Percentiles rank a stretch among this genome's conserved stretches.
Conservation (phyloP, 2,797 vertebrate species). For the Clarias fuscus region DNA sequence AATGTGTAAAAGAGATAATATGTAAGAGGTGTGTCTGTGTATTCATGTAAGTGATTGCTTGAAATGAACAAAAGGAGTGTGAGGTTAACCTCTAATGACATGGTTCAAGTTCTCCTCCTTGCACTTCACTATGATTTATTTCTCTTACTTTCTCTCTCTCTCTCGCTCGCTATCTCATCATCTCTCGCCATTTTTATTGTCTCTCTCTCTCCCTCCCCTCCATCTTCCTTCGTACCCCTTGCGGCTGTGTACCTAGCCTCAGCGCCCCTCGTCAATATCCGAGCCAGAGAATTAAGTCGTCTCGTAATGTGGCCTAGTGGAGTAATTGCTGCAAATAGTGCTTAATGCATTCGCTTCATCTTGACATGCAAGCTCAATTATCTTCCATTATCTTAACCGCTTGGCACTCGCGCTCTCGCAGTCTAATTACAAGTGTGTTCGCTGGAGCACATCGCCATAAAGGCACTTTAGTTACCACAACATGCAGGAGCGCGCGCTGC, state of each 20-base stretch:
- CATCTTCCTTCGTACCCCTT: neutral
- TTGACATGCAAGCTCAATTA: slow-evolving; percentile 28
- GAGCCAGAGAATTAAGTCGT: slow-evolving; percentile 19
- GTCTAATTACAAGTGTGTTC: slow-evolving; percentile 14
- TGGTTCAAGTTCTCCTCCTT: slow-evolving; percentile 57
- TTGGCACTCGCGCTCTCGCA: slow-evolving; percentile 2
- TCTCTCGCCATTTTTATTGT: neutral
- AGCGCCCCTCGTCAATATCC: neutral
- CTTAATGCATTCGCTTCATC: slow-evolving; percentile 14
- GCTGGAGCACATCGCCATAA: slow-evolving; percentile 11
- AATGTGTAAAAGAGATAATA: neutral
- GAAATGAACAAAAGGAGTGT: slow-evolving; percentile 56
- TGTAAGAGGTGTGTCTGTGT: slow-evolving; percentile 4
- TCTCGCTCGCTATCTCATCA: neutral
- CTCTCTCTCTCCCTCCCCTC: slow-evolving; percentile 18
- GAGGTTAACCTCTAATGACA: slow-evolving; percentile 71
- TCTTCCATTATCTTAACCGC: slow-evolving; percentile 37
- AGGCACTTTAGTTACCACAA: slow-evolving; percentile 21
- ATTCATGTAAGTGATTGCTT: slow-evolving; percentile 31
- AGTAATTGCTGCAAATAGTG: slow-evolving; percentile 21
- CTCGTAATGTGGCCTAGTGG: slow-evolving; percentile 9
- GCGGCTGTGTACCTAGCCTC: slow-evolving; percentile 10
- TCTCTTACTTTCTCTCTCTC: slow-evolving; percentile 20
- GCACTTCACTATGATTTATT: slow-evolving; percentile 45
- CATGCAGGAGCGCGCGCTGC: slow-evolving; percentile 31